These are phyloP conservation scores for Poecile montanus DNA, from an alignment of 2,797 vertebrate species.

Conservation along the genomic window DNA sequence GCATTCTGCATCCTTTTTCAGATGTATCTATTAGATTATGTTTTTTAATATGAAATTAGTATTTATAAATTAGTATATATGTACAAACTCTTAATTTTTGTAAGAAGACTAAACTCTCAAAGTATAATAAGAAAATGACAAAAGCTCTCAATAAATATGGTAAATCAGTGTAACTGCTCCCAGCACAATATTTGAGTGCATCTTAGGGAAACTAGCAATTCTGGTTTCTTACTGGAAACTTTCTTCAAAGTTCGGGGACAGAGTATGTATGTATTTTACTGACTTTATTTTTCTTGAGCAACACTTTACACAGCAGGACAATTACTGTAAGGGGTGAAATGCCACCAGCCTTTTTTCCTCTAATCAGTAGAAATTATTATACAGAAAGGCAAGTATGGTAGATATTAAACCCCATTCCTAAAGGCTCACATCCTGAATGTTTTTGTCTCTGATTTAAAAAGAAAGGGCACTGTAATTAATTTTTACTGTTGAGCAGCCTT, in stretches of 20 bases:
- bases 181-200: background rate
- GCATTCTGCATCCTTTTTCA: background rate
- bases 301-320: background rate
- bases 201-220: background rate
- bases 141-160: background rate
- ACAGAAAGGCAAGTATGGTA: background rate
- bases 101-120: background rate
- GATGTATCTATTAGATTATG: background rate
- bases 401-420: background rate
- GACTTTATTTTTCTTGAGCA: background rate
- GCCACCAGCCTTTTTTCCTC: background rate
- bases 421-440: background rate
- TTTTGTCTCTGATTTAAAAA: background rate
- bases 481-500: background rate
- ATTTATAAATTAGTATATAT: background rate
- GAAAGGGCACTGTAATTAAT: background rate
- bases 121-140: background rate
- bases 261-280: background rate
- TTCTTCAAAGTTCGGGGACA: background rate
- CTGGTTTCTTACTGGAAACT: background rate
- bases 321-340: background rate
- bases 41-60: background rate
- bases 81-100: background rate
- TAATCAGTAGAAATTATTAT: background rate
- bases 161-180: background rate